These are phyloP conservation scores for Triplophysa tibetana DNA, from an alignment of 2,113 vertebrate species.

Conservation along the genomic window DNA sequence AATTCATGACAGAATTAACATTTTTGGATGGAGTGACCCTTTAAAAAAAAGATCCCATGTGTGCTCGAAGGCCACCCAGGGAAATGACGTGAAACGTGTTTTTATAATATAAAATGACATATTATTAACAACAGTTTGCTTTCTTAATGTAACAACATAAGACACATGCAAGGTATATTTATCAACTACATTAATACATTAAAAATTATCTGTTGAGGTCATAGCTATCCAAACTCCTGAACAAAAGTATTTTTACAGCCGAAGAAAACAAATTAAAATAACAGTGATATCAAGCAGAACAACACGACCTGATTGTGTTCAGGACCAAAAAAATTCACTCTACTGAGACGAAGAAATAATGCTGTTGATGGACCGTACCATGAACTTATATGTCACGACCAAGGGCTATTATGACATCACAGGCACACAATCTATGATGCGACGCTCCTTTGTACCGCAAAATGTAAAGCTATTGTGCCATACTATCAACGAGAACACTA, in stretches of 20 bases:
- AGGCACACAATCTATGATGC: slow-evolving; percentile 17
- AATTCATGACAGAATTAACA: too few species aligned
- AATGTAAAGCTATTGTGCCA: neutral
- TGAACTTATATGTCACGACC: neutral
- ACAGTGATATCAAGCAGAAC: neutral
- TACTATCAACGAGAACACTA: neutral
- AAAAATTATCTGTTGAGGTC: neutral
- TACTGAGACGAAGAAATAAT: neutral
- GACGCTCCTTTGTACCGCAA: neutral
- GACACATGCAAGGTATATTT: too few species aligned
- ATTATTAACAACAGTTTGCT: too few species aligned
- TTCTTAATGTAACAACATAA: too few species aligned
- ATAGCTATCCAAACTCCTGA: neutral
- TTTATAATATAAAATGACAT: too few species aligned
- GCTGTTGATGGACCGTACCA: slow-evolving; percentile 12
- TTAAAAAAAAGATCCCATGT: too few species aligned
- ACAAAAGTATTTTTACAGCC: neutral
- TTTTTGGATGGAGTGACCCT: too few species aligned
- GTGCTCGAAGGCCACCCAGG: too few species aligned
- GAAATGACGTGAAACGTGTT: too few species aligned
- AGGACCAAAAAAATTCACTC: neutral
- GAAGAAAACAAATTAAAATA: slow-evolving; percentile 2
- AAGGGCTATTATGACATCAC: slow-evolving; percentile 12
- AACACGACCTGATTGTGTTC: neutral
- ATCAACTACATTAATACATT: too few species aligned